Evolutionary conservation across 2,797 vertebrate species (phyloP).

Genomic region (Enteromius paludinosus): DNA sequence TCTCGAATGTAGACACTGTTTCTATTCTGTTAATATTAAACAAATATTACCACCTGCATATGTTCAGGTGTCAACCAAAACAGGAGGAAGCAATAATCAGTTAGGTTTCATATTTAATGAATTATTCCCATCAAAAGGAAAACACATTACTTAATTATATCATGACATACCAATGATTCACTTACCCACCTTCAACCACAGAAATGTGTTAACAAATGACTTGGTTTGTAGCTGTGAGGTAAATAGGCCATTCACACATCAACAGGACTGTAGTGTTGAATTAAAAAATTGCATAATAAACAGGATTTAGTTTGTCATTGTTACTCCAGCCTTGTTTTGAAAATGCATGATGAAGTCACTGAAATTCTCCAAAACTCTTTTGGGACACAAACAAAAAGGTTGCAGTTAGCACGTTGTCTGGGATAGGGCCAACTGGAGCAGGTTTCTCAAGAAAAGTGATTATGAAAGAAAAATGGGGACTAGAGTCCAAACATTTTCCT

Average conservation of each 20-base stretch:
- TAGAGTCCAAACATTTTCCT: slow-evolving; percentile 63
- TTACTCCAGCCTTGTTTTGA: neutral
- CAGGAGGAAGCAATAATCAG: neutral
- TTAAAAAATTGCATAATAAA: neutral
- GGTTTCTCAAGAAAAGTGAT: slow-evolving; percentile 41
- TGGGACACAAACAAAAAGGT: slow-evolving; percentile 17
- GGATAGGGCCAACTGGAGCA: slow-evolving; percentile 30
- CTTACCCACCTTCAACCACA: slow-evolving; percentile 67
- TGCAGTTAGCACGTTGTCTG: slow-evolving; percentile 8
- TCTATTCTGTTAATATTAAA: neutral
- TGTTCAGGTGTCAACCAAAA: neutral
- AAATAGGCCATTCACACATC: slow-evolving; percentile 46
- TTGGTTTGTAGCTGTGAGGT: slow-evolving; percentile 48
- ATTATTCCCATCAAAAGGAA: slow-evolving; percentile 20
- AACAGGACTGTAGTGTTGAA: slow-evolving; percentile 42
- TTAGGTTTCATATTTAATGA: neutral
- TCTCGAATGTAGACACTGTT: neutral
- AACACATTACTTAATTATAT: slow-evolving; percentile 33
- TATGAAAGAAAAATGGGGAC: slow-evolving; percentile 47
- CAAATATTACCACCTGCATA: neutral
- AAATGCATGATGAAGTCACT: slow-evolving; percentile 12
- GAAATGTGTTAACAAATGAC: slow-evolving; percentile 62
- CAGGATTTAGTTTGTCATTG: neutral
- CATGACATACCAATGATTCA: slow-evolving; percentile 56
- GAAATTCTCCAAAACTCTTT: neutral